Conservation (phyloP, 2,888 invertebrate genomes). For the Trachelus iudaicus region DNA sequence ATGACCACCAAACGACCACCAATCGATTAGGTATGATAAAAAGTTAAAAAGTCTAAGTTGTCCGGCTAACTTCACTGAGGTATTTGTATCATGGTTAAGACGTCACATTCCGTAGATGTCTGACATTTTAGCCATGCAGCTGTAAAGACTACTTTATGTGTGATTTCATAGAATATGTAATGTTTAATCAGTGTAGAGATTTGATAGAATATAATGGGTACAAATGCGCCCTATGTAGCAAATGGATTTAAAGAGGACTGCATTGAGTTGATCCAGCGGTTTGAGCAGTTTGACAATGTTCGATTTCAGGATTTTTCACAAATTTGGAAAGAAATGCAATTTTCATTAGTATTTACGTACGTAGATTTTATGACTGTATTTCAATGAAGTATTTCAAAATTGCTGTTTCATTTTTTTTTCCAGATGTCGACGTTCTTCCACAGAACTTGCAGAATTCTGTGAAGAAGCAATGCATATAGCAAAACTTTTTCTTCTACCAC, state of each 20-base stretch:
- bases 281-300: slow-evolving; percentile 43
- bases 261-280: slow-evolving; percentile 41
- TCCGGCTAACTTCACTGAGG: no score
- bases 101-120: no score
- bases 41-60: no score
- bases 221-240: slow-evolving; percentile 18
- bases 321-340: slow-evolving; percentile 57
- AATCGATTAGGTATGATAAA: no score
- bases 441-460: slow-evolving; percentile 54
- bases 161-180: no score
- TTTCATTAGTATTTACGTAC: slow-evolving; percentile 54
- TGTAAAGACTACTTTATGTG: no score
- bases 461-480: slow-evolving; percentile 52
- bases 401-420: slow-evolving; percentile 20
- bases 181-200: no score
- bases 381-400: background rate
- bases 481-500: slow-evolving; percentile 49
- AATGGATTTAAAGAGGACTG: slow-evolving; percentile 55
- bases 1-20: no score
- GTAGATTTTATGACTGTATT: slow-evolving; percentile 20
- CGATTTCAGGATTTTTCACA: slow-evolving; percentile 52
- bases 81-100: no score
- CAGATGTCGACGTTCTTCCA: slow-evolving; percentile 44
- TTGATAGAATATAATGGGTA: no score
- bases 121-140: no score